Conservation (phyloP, 2,888 invertebrate genomes). For the Chrysolina oricalcia region DNA sequence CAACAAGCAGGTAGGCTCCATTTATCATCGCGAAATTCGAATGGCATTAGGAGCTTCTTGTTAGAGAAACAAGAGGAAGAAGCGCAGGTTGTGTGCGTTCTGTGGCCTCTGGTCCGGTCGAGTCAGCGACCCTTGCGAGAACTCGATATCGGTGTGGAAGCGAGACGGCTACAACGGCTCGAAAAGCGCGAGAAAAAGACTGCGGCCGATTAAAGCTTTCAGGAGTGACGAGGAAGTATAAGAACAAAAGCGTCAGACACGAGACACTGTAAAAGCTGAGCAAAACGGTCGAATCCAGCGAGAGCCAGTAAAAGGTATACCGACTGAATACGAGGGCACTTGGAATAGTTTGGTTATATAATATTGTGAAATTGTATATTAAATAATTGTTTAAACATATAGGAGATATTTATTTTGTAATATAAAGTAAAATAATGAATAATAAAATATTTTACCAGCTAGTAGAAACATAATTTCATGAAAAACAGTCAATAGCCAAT, state of each 20-base stretch:
- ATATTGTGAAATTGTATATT: no score
- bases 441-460: no score
- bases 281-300: slow-evolving; percentile 68
- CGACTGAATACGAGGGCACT: slow-evolving; percentile 40
- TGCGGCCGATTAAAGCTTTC: slow-evolving; percentile 52
- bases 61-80: slow-evolving; percentile 24
- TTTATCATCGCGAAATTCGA: slow-evolving; percentile 12
- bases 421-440: no score
- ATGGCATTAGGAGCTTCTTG: slow-evolving; percentile 12
- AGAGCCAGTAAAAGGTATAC: slow-evolving; percentile 69
- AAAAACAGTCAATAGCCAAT: no score
- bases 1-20: slow-evolving; percentile 1
- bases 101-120: slow-evolving; percentile 20
- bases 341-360: no score
- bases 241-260: slow-evolving; percentile 69
- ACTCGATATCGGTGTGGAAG: slow-evolving; percentile 68
- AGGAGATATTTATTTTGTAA: no score
- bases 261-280: slow-evolving; percentile 67
- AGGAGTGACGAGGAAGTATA: slow-evolving; percentile 64
- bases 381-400: no score
- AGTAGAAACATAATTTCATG: no score
- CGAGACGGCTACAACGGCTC: slow-evolving; percentile 74
- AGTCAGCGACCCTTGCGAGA: slow-evolving; percentile 73
- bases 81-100: slow-evolving; percentile 10
- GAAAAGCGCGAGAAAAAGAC: slow-evolving; percentile 75